Base-by-base conservation (phyloP, 2,888 invertebrate genomes). In the Alviniconcha strummeri region DNA sequence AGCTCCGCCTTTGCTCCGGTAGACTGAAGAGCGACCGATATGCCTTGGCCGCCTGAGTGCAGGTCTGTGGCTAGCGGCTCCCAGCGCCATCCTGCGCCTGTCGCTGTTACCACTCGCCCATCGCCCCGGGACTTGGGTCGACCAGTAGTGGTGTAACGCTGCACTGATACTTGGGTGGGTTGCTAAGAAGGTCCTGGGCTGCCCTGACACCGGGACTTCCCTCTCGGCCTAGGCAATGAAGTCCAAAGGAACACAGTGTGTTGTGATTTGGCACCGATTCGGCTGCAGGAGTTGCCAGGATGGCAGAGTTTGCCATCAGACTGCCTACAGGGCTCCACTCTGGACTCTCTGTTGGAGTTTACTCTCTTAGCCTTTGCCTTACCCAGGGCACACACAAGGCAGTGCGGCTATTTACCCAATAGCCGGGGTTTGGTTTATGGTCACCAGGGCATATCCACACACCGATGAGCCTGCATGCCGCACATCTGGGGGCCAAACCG, bases 51-150 rank as follows among this genome's bases (percentile, higher is more conserved):
- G 75, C 9, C 75, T 7, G 75, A 75, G 75, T 52, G 75, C 52
- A 75, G 75, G 75, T 75, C 55, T 52, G 75, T 75, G 75, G 19
- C 9, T 75, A 55, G 75, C 9, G 8, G 54, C 15, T 72, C 75
- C 75, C 75, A 75, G 75, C 11, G 55, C 75, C 75, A 75, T 75
- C 75, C 19, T 52, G 17, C 15, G 4, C 75, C 54, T 36, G 36
- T 0, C n/a, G 4, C 9, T 54, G 75, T 75, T 19, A 52, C 55
- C 75, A 75, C 75, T 75, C 75, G 54, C 75, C 72, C 1, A 1
- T 72, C 36, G 72, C 72, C 8, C 54, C 19, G 2, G 69, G 69
- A 36, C 36, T 36, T 36, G 0, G 36, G 36, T 36, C 36, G 36
- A 36, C 3, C 36, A 36, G 36, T 36, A 36, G 36, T 36, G 36